phyloP scores from a whole-genome alignment of 2,113 vertebrate genomes.

The Notarius lentiginosus region DNA sequence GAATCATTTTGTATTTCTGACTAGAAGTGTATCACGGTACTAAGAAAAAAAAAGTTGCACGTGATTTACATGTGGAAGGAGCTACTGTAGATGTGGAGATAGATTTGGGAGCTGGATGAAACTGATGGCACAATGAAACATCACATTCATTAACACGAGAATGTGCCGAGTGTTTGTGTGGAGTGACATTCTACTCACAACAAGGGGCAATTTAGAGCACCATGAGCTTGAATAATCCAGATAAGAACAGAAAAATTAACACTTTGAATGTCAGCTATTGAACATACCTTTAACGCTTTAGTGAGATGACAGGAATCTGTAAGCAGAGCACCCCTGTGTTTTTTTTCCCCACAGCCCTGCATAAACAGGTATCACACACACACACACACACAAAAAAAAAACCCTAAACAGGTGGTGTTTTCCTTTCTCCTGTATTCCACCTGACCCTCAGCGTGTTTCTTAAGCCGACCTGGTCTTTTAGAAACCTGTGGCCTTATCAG shows the following conservation, averaged over 20 bases:
- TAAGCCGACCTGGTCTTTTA: background rate
- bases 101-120: background rate
- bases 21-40: background rate
- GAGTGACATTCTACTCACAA: background rate
- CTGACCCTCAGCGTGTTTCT: background rate
- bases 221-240: background rate
- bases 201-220: background rate
- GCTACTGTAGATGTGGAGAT: background rate
- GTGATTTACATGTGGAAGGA: background rate
- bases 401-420: background rate
- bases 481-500: constrained; percentile 21
- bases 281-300: constrained; percentile 2
- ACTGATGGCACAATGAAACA: background rate
- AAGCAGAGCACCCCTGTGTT: background rate
- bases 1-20: background rate
- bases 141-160: background rate
- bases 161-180: background rate
- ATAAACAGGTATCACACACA: constrained; percentile 4
- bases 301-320: background rate
- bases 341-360: background rate
- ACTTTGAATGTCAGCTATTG: background rate
- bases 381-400: background rate
- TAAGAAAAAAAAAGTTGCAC: background rate
- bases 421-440: background rate
- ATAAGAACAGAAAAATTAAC: background rate